phyloP scores from a whole-genome alignment of 2,797 vertebrate species.

The Acrossocheilus wenchowensis region DNA sequence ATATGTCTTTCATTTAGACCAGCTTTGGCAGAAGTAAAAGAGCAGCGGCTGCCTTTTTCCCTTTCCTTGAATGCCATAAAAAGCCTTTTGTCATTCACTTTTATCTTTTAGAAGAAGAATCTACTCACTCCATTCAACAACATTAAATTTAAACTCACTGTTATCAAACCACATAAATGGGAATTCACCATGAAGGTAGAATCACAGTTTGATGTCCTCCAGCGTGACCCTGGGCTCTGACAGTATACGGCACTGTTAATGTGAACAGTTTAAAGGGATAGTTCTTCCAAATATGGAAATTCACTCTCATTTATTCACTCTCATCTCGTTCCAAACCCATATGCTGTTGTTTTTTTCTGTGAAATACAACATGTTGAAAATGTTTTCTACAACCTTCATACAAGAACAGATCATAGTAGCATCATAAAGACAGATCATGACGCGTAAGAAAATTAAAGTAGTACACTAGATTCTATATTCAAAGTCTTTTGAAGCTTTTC shows the following conservation, averaged over 20 bases:
- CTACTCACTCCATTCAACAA: constrained; percentile 12
- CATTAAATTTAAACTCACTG: neutral
- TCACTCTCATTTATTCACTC: neutral
- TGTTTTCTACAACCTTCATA: neutral
- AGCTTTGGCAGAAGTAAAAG: constrained; percentile 37
- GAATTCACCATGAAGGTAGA: constrained; percentile 17
- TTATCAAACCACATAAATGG: constrained; percentile 33
- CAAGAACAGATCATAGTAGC: neutral
- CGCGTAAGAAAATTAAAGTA: neutral
- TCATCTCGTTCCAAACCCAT: neutral
- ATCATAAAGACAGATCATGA: neutral
- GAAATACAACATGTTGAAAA: neutral
- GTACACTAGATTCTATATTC: neutral
- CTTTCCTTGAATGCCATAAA: constrained; percentile 29
- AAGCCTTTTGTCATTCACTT: constrained; percentile 42
- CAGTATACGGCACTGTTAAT: neutral
- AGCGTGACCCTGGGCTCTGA: constrained; percentile 2
- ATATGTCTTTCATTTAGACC: constrained; percentile 50
- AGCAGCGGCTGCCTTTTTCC: constrained; percentile 24
- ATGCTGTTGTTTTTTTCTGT: neutral
- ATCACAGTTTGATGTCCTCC: constrained; percentile 13
- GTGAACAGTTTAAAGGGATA: constrained; percentile 4
- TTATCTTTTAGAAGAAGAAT: constrained; percentile 7
- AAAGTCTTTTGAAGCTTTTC: neutral
- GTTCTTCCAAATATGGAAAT: neutral